Evolutionary conservation across 2,797 vertebrate genomes (phyloP), one percentile per base, ranked within the genome.

Genomic region (Lepidocolaptes lacrymiger): DNA sequence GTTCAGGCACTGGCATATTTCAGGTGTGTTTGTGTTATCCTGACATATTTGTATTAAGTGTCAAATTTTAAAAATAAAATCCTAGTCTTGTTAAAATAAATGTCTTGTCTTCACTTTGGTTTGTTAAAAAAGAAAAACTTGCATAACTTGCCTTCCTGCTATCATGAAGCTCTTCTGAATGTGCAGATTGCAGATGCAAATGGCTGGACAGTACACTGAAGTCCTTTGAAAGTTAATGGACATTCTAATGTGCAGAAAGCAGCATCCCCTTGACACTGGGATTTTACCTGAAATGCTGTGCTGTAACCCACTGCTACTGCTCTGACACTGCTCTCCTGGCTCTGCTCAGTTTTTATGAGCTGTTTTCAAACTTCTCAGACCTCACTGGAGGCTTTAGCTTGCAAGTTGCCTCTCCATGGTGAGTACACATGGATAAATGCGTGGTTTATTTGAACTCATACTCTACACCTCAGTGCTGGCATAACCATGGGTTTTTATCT

Each of bases 11-110:
- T 98, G 97, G 95, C 97, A 94, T 97, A 97, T 96, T 98, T 98
- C 94, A 97, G 97, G 96, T 98, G 97, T 98, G 97, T 97, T 97
- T 97, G 97, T 98, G 97, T 98, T 97, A 98, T 96, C 96, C 97
- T 97, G 97, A 97, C 89, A 95, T 97, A 97, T 97, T 94, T 98
- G 96, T 98, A 98, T 97, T 97, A 97, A 97, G 95, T 95, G 95
- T 96, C 91, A 93, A 97, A 96, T 94, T 96, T 97, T 97, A 88
- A 96, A 96, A 97, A 96, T 96, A 96, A 98, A 97, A 98, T 89
- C 78, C 37, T 96, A 96, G 95, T 97, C 96, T 97, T 97, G 96
- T 97, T 97, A 97, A 97, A 97, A 96, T 97, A 97, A 91, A 97
- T 96, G 88, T 89, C 41, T 88, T 95, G 81, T 82, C 51, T 73